Evolutionary conservation across 2,888 invertebrate species (phyloP), one percentile per base, ranked within the genome.

Genomic region (Lycocerus yunnanus): DNA sequence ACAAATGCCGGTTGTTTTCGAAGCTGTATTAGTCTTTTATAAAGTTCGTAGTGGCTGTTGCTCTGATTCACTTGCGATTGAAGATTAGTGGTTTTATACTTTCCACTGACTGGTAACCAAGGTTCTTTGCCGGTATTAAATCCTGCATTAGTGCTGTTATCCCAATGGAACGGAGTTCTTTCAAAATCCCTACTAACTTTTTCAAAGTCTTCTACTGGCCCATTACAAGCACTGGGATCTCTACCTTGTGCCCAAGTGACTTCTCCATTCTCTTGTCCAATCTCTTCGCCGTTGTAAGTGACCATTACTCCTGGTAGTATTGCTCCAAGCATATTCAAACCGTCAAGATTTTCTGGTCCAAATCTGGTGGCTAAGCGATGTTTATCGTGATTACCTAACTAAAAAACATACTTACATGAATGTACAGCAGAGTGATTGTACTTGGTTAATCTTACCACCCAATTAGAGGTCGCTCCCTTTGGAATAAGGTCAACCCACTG

Each of bases 281-380:
- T 90, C 87, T 95, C 95, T 82, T 95, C 95, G 3, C 95, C 95
- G 88, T 97, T 95, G 84, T 97, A 97, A 0, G 95, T 94, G 8
- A 97, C 92, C 18, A 93, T 92, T 5, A 95, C 91, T 60, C 97
- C 97, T 1, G 96, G 97, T 69, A 98, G 88, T 15, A 96, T 89
- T 84, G 95, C 88, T 15, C 92, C 88, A 70, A 98, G 84, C 93
- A 97, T 95, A 84, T 95, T 94, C 83, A 96, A 90, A n/a, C 93
- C 93, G 85, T 96, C 95, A 0, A 93, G 91, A 80, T 93, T 88
- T 72, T 91, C 89, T 16, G 75, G 87, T 0, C 93, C 94, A 77
- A 91, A 92, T 79, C 95, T 90, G 0, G 93, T 90, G 0, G 92
- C 93, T n/a, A 92, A 90, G 78, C 95, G 90, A 61, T 86, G 89